These are phyloP conservation scores for Sinotaia quadrata DNA, from an alignment of 2,888 invertebrate species.

Conservation along the genomic window DNA sequence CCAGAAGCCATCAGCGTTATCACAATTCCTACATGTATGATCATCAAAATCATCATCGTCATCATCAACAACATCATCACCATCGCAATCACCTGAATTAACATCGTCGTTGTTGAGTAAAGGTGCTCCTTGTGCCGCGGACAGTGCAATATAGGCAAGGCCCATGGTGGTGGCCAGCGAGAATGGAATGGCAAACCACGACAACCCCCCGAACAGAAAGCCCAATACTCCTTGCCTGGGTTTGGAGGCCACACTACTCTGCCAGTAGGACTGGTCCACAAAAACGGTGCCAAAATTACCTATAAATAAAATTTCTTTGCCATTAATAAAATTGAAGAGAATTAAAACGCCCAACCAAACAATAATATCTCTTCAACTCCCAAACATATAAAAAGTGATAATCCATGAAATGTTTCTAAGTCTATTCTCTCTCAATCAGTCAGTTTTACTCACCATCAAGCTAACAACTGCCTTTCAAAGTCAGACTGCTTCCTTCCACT, in stretches of 20 bases:
- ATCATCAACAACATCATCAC: neutral
- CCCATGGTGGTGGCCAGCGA: conserved; percentile 72
- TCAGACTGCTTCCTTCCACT: no score
- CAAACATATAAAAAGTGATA: no score
- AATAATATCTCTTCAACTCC: no score
- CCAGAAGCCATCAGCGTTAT: no score
- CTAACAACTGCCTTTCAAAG: no score
- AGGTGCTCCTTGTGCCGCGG: conserved; percentile 52
- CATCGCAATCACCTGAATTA: conserved; percentile 50
- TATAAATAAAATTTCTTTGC: no score
- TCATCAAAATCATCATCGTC: no score
- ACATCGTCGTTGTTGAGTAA: conserved; percentile 58
- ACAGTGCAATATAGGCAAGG: conserved; percentile 66
- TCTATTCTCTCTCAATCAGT: no score
- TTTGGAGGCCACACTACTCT: conserved; percentile 71
- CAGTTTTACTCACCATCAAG: no score
- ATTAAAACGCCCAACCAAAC: no score
- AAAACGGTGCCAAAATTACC: conserved; percentile 72
- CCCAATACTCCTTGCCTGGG: conserved; percentile 70
- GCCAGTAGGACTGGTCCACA: conserved; percentile 73
- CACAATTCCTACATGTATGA: neutral
- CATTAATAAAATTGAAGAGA: no score
- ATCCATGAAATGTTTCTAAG: no score
- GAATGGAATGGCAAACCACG: conserved; percentile 72
- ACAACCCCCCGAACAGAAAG: conserved; percentile 69